Evolutionary conservation across 2,888 invertebrate genomes (phyloP).

Genomic region (Maniola hyperantus): DNA sequence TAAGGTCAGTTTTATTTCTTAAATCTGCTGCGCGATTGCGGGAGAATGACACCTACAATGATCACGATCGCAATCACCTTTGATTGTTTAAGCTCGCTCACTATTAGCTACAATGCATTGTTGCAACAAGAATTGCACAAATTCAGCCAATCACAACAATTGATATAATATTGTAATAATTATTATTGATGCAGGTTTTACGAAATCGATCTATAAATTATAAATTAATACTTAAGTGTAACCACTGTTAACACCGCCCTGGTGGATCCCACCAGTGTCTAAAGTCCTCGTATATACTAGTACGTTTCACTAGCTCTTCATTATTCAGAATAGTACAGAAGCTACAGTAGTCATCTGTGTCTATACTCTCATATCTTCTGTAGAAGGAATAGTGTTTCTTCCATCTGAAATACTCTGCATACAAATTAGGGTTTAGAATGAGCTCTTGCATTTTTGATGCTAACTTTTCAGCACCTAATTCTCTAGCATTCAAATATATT

Average conservation of each 20-base stretch:
- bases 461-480: constrained; percentile 44
- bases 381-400: constrained; percentile 65
- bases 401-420: constrained; percentile 67
- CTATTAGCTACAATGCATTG: no score
- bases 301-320: constrained; percentile 49
- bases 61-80: no score
- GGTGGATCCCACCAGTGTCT: constrained; percentile 64
- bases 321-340: constrained; percentile 65
- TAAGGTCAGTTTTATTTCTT: no score
- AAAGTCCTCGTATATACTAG: constrained; percentile 54
- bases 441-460: constrained; percentile 45
- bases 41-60: no score
- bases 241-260: constrained; percentile 26
- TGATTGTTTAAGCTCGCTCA: no score
- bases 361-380: constrained; percentile 49
- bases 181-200: no score
- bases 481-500: constrained; percentile 62
- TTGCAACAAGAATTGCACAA: no score
- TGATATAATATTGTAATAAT: no score
- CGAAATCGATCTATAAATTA: no score
- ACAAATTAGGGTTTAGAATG: constrained; percentile 51
- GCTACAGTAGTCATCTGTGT: constrained; percentile 67
- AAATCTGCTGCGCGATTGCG: no score
- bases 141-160: no score
- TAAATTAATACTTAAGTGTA: not conserved